A percentile compares a stretch with the other conserved stretches of the same genome.
Conservation (phyloP, 2,113 vertebrate genomes). For the Percina caprodes region DNA sequence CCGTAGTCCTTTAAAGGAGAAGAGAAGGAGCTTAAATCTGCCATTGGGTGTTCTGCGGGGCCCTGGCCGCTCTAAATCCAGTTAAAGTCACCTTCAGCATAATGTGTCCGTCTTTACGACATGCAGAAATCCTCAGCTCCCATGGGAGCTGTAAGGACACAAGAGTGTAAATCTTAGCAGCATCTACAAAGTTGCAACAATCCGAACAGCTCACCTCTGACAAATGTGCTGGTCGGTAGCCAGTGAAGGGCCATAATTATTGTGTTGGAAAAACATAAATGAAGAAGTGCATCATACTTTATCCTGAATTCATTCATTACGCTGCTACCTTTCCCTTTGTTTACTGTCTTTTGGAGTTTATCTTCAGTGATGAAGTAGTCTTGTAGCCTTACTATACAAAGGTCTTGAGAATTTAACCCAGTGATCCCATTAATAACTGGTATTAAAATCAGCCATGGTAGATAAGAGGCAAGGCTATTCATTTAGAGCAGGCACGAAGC, state of each 20-base stretch:
- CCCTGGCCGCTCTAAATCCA: conserved; percentile 80
- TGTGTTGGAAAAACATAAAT: conserved; percentile 75
- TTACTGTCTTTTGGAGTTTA: conserved; percentile 8
- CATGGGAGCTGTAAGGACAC: conserved; percentile 75
- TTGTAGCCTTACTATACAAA: conserved; percentile 7
- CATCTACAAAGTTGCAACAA: conserved; percentile 78
- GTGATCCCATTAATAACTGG: conserved; percentile 20
- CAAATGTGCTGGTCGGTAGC: conserved; percentile 68
- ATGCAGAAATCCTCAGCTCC: conserved; percentile 81
- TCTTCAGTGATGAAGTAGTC: conserved; percentile 10
- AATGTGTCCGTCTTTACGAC: conserved; percentile 83
- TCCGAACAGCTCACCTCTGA: conserved; percentile 71
- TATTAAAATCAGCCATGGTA: not conserved
- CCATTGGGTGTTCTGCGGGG: conserved; percentile 70
- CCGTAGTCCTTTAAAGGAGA: conserved; percentile 75
- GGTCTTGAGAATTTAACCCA: conserved; percentile 26
- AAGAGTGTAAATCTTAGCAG: conserved; percentile 82
- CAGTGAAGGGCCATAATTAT: conserved; percentile 75
- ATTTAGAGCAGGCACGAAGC: not conserved
- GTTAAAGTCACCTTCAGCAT: conserved; percentile 88
- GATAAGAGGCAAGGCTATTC: not conserved
- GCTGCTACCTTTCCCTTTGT: conserved; percentile 32
- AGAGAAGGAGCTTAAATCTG: conserved; percentile 82
- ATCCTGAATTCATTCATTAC: conserved; percentile 59
- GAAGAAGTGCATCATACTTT: conserved; percentile 66